Evolutionary conservation across 2,888 invertebrate species (phyloP).

Genomic region (Trichogramma evanescens): DNA sequence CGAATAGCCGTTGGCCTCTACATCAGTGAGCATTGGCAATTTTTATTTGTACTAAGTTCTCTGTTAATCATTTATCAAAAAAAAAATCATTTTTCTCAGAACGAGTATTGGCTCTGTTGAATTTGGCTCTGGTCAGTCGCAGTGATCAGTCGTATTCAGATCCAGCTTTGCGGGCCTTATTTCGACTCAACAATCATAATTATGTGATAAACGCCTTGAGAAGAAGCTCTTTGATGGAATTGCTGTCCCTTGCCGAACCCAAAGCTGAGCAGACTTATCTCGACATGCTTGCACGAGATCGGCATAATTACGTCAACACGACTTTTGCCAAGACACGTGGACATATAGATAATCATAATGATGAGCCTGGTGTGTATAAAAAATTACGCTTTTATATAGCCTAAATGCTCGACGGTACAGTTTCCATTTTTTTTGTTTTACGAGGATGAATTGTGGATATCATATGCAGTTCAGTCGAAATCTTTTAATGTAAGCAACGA

Average conservation of each 20-base stretch:
- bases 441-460: too few relatives aligned
- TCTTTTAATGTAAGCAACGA: too few relatives aligned
- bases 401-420: too few relatives aligned
- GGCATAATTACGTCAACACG: constrained; percentile 38
- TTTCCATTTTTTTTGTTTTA: too few relatives aligned
- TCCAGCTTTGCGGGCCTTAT: constrained; percentile 76
- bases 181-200: constrained; percentile 89
- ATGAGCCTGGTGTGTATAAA: constrained; percentile 37
- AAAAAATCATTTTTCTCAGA: constrained; percentile 51
- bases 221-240: constrained; percentile 73
- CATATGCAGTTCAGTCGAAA: too few relatives aligned
- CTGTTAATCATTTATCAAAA: neutral
- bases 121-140: constrained; percentile 81
- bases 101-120: constrained; percentile 83
- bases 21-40: constrained; percentile 59
- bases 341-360: constrained; percentile 37
- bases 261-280: constrained; percentile 81
- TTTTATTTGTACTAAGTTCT: neutral
- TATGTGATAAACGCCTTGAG: constrained; percentile 89
- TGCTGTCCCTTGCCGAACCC: constrained; percentile 74
- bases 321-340: constrained; percentile 40
- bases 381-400: too few relatives aligned
- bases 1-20: constrained; percentile 70
- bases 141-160: constrained; percentile 83
- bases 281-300: constrained; percentile 54